Percentiles rank a stretch among this genome's conserved stretches.
These are phyloP conservation scores for Phoebastria nigripes DNA, from an alignment of 2,797 vertebrate species.

Conservation along the genomic window DNA sequence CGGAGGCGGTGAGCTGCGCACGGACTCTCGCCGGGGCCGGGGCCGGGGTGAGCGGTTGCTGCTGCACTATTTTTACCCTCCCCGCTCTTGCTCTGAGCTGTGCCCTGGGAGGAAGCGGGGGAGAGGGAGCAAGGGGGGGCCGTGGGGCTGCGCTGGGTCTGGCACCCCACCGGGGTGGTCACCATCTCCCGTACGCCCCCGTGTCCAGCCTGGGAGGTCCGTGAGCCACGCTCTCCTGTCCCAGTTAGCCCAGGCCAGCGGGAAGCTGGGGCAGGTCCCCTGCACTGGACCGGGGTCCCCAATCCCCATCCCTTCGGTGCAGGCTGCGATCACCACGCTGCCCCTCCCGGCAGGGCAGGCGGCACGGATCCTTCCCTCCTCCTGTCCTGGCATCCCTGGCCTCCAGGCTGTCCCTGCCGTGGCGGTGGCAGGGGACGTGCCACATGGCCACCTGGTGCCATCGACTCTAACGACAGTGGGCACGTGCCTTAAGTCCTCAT, in stretches of 20 bases:
- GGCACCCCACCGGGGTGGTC: accelerated
- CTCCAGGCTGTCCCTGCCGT: not conserved
- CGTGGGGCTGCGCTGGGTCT: accelerated
- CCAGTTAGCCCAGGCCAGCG: accelerated
- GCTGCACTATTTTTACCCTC: not conserved
- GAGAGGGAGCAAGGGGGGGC: not conserved
- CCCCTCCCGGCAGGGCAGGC: not conserved
- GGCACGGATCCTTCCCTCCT: not conserved
- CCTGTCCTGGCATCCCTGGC: not conserved
- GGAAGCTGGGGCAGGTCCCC: not conserved
- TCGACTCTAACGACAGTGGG: accelerated
- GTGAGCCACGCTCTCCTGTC: accelerated
- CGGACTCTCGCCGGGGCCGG: not conserved
- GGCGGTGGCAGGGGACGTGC: accelerated
- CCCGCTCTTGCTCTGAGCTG: not conserved
- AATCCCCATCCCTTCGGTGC: accelerated
- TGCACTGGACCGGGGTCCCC: accelerated
- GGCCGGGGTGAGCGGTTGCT: not conserved
- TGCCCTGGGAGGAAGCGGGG: accelerated
- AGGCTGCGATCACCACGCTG: accelerated
- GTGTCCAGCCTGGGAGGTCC: not conserved
- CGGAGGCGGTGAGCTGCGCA: not conserved
- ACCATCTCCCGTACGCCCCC: accelerated
- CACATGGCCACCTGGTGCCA: not conserved
- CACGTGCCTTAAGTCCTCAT: not conserved